Percentiles rank a stretch among this genome's conserved stretches.
These are phyloP conservation scores for Cephalopachus bancanus DNA, from an alignment of 2,797 vertebrate species.

Conservation along the genomic window DNA sequence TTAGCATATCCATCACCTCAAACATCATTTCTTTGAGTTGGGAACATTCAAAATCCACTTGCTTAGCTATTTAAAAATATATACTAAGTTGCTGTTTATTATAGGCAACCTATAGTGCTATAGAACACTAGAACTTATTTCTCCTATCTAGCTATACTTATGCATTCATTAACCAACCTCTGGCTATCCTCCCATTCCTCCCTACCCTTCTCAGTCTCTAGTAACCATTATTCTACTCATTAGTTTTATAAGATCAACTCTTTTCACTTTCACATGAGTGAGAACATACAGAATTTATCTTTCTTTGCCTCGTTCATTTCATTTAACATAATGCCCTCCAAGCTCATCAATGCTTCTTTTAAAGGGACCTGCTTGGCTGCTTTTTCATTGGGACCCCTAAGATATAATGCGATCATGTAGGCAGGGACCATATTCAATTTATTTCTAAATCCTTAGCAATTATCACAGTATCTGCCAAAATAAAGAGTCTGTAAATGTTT, in stretches of 20 bases:
- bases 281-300: neutral
- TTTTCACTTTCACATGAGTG: neutral
- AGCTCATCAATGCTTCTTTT: neutral
- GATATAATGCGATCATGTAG: neutral
- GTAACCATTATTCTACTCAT: neutral
- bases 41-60: neutral
- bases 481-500: conserved; percentile 17
- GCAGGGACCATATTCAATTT: neutral
- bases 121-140: neutral
- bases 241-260: neutral
- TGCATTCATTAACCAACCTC: neutral
- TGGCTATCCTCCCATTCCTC: neutral
- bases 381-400: neutral
- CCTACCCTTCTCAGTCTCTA: neutral
- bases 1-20: neutral
- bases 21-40: neutral
- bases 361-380: neutral
- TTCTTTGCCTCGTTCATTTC: neutral
- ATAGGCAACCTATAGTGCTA: neutral
- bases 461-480: neutral
- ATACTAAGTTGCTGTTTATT: neutral
- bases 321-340: neutral
- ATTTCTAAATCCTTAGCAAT: conserved; percentile 54
- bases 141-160: neutral
- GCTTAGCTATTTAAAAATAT: neutral